These are phyloP conservation scores for Apostichopus californicus DNA, from an alignment of 35 echinoderm and acorn worm species.

Conservation along the genomic window DNA sequence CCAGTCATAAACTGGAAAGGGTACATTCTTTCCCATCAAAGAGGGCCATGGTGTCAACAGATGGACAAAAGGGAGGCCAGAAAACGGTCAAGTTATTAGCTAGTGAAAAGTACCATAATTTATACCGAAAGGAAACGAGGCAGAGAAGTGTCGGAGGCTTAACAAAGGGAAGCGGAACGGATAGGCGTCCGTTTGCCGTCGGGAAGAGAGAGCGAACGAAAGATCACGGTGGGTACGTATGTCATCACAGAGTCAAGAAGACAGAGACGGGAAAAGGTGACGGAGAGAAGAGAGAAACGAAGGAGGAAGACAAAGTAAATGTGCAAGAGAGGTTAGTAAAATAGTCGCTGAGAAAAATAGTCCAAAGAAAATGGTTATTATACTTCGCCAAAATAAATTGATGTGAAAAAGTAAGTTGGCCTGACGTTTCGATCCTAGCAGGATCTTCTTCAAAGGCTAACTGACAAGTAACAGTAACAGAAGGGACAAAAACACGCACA, in stretches of 20 bases:
- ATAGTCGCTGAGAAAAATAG: no score
- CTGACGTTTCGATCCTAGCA: no score
- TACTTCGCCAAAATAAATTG: no score
- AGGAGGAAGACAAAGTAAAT: neutral
- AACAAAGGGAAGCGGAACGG: neutral
- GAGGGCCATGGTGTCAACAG: neutral
- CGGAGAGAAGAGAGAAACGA: neutral
- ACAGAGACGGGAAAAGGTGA: neutral
- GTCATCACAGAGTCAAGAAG: neutral
- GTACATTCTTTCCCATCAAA: neutral
- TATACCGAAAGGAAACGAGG: neutral
- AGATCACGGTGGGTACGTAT: neutral
- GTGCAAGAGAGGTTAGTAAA: neutral
- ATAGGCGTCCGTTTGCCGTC: neutral
- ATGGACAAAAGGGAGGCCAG: neutral
- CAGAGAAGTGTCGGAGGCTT: neutral
- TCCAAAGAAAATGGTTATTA: no score
- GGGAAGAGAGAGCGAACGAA: neutral
- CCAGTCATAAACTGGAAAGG: neutral
- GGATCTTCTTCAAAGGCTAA: no score
- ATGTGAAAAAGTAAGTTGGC: no score
- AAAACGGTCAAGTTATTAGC: neutral
- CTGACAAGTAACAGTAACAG: no score
- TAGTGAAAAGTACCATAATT: neutral
- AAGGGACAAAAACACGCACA: no score